Base-by-base conservation (phyloP, 2,797 vertebrate species). In the Glyptemys insculpta region DNA sequence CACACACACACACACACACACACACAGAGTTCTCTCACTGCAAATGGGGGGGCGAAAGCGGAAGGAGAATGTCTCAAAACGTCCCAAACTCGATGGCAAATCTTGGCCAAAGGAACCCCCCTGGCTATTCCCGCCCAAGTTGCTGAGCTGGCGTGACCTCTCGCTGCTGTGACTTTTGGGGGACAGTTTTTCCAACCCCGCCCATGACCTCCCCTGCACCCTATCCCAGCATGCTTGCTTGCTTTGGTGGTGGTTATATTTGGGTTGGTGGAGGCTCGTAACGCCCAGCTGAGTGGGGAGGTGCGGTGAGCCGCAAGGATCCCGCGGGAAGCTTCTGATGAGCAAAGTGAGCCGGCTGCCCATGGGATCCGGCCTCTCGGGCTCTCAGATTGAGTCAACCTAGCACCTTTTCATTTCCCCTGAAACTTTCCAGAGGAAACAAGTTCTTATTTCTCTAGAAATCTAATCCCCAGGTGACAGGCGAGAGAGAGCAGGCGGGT, bases 401-500 rank as follows among this genome's bases (percentile, higher is more conserved):
- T 0, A 3, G 4, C 37, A 54, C 12, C 57, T 95, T 90, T 9
- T 47, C 27, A 81, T 85, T 88, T 72, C 89, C 94, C 47, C 88
- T 82, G 95, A 95, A 96, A 93, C 82, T 88, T 93, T 86, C 93
- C 57, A 18, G 84, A 87, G 88, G 81, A 95, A 94, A 82, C 80
- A 74, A 83, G 57, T 53, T 88, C 56, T 25, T 47, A 65, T 59
- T 82, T 94, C 82, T 83, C 34, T 44, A 50, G 18, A 92, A 56
- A 76, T 34, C 81, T 54, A 16, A 82, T 57, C 37, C 10, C 6
- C 82, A 79, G 16, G 1, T 3, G 56, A 37, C 4, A 86, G 79
- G 78, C 62, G 6, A 4, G 25, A 25, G 11, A 76, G 23, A 76
- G 87, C 49, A 59, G 74, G 82, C 83, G 82, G 87, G 86, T 34